These are phyloP conservation scores for Xiphorhynchus erythropygius DNA, from an alignment of 2,797 vertebrate species.

Conservation along the genomic window DNA sequence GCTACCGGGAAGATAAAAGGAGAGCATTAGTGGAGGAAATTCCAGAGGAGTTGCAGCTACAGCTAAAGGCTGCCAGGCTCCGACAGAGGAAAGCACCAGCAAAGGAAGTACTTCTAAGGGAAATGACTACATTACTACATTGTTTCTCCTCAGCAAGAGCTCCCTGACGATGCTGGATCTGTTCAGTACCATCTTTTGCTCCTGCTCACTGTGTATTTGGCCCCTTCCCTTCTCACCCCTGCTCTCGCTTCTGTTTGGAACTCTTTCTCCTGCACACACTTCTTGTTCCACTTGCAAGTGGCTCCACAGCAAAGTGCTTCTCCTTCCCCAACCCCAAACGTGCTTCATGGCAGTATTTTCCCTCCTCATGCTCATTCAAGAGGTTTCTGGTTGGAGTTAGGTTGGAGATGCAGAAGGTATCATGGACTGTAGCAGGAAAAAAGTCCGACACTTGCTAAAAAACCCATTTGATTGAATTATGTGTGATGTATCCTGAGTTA, in stretches of 20 bases:
- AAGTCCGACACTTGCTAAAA: not conserved
- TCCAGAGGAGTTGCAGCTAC: not conserved
- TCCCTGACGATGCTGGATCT: fast-evolving
- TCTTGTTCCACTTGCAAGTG: not conserved
- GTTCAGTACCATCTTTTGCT: not conserved
- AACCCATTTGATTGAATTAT: not conserved
- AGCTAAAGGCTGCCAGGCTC: not conserved
- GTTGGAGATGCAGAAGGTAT: not conserved
- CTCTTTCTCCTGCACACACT: not conserved
- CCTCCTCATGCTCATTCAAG: not conserved
- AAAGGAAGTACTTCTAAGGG: not conserved
- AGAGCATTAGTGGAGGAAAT: not conserved
- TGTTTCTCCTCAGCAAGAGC: not conserved
- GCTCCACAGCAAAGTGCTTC: not conserved
- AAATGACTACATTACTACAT: not conserved
- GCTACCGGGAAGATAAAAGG: not conserved
- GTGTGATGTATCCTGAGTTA: not conserved
- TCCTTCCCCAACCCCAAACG: fast-evolving
- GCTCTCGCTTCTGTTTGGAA: not conserved
- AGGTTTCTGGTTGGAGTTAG: not conserved
- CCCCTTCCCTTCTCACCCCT: not conserved
- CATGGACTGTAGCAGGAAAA: not conserved
- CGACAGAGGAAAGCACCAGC: not conserved
- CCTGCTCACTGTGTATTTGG: not conserved
- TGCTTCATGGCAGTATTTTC: not conserved